These are phyloP conservation scores for Ecliptopera silaceata DNA, from an alignment of 2,888 invertebrate genomes.

Conservation along the genomic window DNA sequence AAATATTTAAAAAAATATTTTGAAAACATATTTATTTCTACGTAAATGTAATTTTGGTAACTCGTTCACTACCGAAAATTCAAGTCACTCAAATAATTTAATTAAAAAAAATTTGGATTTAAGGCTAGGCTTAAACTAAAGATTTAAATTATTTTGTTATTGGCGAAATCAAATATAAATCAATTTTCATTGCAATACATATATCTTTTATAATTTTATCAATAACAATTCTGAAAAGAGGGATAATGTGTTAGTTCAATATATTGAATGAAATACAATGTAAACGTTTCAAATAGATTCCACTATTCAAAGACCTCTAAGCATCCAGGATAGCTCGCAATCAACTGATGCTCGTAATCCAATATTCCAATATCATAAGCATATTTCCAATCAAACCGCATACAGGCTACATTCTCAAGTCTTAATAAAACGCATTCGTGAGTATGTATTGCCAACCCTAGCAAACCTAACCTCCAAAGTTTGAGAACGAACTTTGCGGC, in stretches of 20 bases:
- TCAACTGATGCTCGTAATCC: constrained; percentile 67
- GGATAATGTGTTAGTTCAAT: neutral
- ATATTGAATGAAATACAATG: neutral
- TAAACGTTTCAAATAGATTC: neutral
- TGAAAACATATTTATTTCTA: no score
- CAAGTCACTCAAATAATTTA: no score
- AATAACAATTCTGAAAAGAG: no score
- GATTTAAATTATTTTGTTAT: no score
- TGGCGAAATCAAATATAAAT: no score
- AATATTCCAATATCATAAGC: constrained; percentile 67
- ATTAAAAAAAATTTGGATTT: no score
- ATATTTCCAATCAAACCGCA: constrained; percentile 78
- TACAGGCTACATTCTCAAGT: constrained; percentile 64
- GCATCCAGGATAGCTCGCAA: constrained; percentile 46
- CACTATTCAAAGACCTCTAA: constrained; percentile 13
- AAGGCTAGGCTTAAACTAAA: no score
- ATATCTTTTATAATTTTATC: no score
- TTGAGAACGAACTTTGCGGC: constrained; percentile 10
- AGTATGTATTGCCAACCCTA: constrained; percentile 47
- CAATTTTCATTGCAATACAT: no score
- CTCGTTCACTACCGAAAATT: no score
- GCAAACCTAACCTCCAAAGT: constrained; percentile 24
- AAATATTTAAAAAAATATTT: no score
- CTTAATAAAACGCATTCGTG: constrained; percentile 78
- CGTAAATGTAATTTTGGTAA: no score